Conservation (phyloP, 2,797 vertebrate species). For the Eurystomus glaucurus region DNA sequence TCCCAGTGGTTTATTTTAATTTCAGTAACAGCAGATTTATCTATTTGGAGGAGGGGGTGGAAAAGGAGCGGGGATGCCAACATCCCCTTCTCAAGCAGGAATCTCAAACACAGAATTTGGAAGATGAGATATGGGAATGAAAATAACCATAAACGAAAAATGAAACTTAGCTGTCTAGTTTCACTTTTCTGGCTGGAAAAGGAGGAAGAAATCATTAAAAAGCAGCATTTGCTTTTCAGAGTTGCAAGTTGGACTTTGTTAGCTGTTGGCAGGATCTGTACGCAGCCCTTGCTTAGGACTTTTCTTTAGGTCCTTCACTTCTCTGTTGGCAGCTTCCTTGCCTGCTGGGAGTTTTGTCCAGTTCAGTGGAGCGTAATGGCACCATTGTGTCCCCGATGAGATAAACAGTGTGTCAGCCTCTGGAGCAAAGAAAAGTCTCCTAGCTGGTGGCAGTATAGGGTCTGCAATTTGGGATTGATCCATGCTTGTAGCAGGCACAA, state of each 20-base stretch:
- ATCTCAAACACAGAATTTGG: background rate
- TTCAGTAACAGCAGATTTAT: constrained; percentile 2
- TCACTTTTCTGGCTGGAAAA: background rate
- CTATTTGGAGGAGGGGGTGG: background rate
- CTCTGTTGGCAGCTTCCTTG: background rate
- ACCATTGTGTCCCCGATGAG: background rate
- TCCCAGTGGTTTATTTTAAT: background rate
- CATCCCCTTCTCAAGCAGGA: background rate
- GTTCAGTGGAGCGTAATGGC: background rate
- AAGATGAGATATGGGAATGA: background rate
- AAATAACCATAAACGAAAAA: background rate
- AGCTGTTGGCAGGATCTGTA: background rate
- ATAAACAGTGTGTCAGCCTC: background rate
- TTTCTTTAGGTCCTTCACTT: background rate
- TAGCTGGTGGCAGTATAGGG: background rate
- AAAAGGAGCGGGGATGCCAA: background rate
- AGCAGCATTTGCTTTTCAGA: background rate
- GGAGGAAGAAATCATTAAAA: background rate
- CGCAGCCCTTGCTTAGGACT: background rate
- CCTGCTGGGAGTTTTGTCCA: background rate
- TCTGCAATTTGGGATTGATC: background rate
- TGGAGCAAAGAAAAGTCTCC: background rate
- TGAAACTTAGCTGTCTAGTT: background rate
- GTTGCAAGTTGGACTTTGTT: background rate
- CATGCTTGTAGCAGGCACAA: background rate